Base-by-base conservation (phyloP, 2,113 vertebrate genomes). In the Antechinus flavipes region DNA sequence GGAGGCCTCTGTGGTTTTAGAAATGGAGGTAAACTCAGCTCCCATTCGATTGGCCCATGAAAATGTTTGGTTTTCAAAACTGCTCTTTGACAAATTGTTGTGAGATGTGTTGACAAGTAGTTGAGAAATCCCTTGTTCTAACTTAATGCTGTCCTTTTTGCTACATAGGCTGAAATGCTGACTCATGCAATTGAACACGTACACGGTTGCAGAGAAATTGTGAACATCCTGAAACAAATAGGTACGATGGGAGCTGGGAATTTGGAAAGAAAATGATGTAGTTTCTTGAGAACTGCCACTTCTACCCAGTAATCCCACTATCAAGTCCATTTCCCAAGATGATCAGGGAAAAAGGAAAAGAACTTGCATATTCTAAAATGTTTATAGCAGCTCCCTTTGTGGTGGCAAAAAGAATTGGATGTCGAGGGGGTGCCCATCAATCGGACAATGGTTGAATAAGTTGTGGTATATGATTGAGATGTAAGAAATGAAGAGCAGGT, bases 201-300 rank as follows among this genome's bases (percentile, higher is more conserved):
- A 95, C 98, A 99, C 97, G 96, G 98, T 5, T 99, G 99, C 96
- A 98, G 98, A 97, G 98, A 99, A 93, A 96, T 99, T 42, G 99
- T 99, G 99, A 99, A 98, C 94, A 97, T 98, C 56, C 98, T 99
- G 95, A 99, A 99, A 98, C 95, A 98, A 95, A 98, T 99, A 99
- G 99, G 99, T 99, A 98, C 7, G 94, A n/a, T 95, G 52, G 94
- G 90, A 97, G 97, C 46, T 92, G 27, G 47, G 90, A 68, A n/a
- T 93, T 94, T 90, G 92, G 24, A 92, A 94, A 47, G 0, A 49
- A 3, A 76, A n/a, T 93, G 95, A 84, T 55, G 19, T 93, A 91
- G 19, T 14, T 8, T 49, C 25, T 53, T 97, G 95, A 54, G 24
- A 91, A 93, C 91, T 42, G 68, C 68, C 19, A 42, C n/a, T 42